Evolutionary conservation across 2,113 vertebrate species (phyloP).

Genomic region (Pterocles orientalis): DNA sequence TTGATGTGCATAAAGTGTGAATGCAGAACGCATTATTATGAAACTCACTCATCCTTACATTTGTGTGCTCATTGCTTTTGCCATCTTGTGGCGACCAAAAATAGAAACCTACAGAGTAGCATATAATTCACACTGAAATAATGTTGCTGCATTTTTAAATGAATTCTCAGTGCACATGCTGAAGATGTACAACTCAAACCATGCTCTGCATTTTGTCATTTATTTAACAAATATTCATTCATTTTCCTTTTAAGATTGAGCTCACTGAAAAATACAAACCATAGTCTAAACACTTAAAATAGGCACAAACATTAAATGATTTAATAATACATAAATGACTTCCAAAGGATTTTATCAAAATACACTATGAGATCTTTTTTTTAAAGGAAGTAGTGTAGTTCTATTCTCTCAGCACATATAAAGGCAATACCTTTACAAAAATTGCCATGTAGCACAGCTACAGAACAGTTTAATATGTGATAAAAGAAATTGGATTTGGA

Average conservation of each 20-base stretch:
- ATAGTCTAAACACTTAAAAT: not conserved
- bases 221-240: not conserved
- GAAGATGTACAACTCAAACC: not conserved
- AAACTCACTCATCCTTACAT: slow-evolving; percentile 44
- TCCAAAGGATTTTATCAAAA: slow-evolving; percentile 4
- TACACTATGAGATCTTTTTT: not conserved
- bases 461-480: not conserved
- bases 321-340: not conserved
- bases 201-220: not conserved
- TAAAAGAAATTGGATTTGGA: not conserved
- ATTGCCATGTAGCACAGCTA: not conserved
- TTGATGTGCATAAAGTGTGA: slow-evolving; percentile 55
- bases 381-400: not conserved
- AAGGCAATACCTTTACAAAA: not conserved
- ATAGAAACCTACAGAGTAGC: slow-evolving; percentile 41
- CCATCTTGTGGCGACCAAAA: slow-evolving; percentile 66
- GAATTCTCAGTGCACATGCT: not conserved
- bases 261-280: not conserved
- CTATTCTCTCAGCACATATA: not conserved
- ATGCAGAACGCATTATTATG: slow-evolving; percentile 43
- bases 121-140: slow-evolving; percentile 53
- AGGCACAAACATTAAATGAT: not conserved
- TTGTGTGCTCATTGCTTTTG: slow-evolving; percentile 60
- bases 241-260: not conserved
- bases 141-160: slow-evolving; percentile 19